phyloP scores from a whole-genome alignment of 2,888 invertebrate species.

The Stramonita haemastoma region DNA sequence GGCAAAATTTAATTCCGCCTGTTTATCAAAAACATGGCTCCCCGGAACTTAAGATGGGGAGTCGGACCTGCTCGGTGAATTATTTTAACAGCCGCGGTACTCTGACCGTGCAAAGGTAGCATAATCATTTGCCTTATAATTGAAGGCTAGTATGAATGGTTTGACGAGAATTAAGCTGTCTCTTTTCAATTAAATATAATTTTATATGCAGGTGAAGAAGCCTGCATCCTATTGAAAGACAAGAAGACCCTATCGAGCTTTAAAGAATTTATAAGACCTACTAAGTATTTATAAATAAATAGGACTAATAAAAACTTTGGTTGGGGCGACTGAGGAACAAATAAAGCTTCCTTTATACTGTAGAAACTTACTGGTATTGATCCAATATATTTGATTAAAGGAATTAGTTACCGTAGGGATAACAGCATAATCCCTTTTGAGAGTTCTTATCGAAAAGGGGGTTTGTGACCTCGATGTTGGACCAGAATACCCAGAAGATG shows the following conservation, averaged over 20 bases:
- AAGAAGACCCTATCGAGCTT: slow-evolving; percentile 90
- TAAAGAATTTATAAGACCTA: slow-evolving; percentile 53
- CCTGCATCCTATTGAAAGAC: slow-evolving; percentile 84
- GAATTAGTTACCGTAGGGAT: slow-evolving; percentile 89
- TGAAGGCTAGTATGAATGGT: slow-evolving; percentile 88
- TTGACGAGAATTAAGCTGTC: slow-evolving; percentile 83
- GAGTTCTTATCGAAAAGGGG: slow-evolving; percentile 86
- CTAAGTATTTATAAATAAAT: not conserved
- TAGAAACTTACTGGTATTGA: slow-evolving; percentile 38
- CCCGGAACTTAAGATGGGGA: slow-evolving; percentile 46
- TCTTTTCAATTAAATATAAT: slow-evolving; percentile 79
- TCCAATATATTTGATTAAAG: slow-evolving; percentile 63
- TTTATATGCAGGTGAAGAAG: slow-evolving; percentile 84
- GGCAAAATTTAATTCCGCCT: slow-evolving; percentile 65
- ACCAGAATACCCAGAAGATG: slow-evolving; percentile 86
- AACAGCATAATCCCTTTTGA: slow-evolving; percentile 89
- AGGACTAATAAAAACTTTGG: slow-evolving; percentile 51
- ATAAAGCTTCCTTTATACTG: slow-evolving; percentile 42
- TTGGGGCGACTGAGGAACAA: slow-evolving; percentile 59
- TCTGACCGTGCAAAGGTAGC: slow-evolving; percentile 70
- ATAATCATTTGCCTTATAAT: slow-evolving; percentile 81
- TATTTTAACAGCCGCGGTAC: slow-evolving; percentile 66
- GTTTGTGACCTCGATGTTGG: slow-evolving; percentile 94
- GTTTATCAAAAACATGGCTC: slow-evolving; percentile 73
- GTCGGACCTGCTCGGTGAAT: slow-evolving; percentile 68